These are phyloP conservation scores for Daptonema setosum DNA, from an alignment of 2,888 invertebrate species.

Conservation along the genomic window DNA sequence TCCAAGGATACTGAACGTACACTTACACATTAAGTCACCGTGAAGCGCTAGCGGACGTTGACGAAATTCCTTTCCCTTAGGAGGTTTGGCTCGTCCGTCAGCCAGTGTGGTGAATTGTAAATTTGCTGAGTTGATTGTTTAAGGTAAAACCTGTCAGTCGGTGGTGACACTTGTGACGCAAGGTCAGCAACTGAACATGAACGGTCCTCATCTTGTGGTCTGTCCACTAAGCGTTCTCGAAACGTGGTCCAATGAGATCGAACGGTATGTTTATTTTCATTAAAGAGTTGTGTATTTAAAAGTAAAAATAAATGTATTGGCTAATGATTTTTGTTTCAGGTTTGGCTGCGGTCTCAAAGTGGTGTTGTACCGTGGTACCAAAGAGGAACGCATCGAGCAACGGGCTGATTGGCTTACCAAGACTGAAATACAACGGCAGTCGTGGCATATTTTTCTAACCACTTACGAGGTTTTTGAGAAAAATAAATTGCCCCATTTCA, in stretches of 20 bases:
- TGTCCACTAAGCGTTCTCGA: slow-evolving; percentile 90
- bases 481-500: too few species aligned
- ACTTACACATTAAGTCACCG: too few species aligned
- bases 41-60: too few species aligned
- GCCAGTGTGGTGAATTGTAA: too few species aligned
- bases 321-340: slow-evolving; percentile 12
- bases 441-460: slow-evolving; percentile 27
- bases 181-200: slow-evolving; percentile 11
- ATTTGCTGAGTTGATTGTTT: too few species aligned
- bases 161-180: not conserved
- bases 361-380: slow-evolving; percentile 25
- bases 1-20: too few species aligned
- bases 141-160: slow-evolving; percentile 4
- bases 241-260: slow-evolving; percentile 96
- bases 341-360: slow-evolving; percentile 27
- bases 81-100: too few species aligned
- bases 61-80: too few species aligned
- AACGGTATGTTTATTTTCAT: slow-evolving; percentile 35
- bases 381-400: slow-evolving; percentile 23
- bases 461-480: slow-evolving; percentile 30
- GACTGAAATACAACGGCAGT: slow-evolving; percentile 6
- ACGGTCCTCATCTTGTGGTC: slow-evolving; percentile 82
- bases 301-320: not conserved
- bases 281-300: not conserved
- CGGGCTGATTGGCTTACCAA: slow-evolving; percentile 14